Evolutionary conservation across 1,140 invertebrate genomes (phyloP).

Genomic region (Ectropis grisescens): DNA sequence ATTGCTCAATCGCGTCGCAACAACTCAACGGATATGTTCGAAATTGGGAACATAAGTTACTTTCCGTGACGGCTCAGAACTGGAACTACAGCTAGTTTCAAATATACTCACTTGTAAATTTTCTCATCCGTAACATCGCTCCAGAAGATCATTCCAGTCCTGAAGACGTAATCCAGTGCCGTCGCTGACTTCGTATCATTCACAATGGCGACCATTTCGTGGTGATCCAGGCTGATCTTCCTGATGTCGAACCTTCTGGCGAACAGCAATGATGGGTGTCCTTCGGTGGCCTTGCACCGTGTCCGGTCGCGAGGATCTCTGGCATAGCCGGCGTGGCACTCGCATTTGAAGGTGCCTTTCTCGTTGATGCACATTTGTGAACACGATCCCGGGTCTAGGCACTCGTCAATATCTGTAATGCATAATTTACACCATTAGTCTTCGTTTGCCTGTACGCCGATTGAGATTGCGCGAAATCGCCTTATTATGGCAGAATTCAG

Average conservation of each 20-base stretch:
- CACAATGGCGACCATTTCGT: slow-evolving; percentile 90
- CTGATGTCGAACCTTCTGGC: slow-evolving; percentile 89
- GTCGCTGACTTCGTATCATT: slow-evolving; percentile 90
- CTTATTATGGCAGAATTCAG: too few relatives aligned
- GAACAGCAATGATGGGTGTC: slow-evolving; percentile 87
- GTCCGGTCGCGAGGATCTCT: slow-evolving; percentile 86
- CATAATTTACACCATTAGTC: too few relatives aligned
- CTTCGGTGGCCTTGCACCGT: slow-evolving; percentile 89
- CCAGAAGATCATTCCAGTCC: slow-evolving; percentile 95
- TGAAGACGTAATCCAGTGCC: slow-evolving; percentile 90
- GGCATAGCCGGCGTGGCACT: slow-evolving; percentile 89
- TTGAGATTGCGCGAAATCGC: too few relatives aligned
- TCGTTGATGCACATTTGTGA: slow-evolving; percentile 94
- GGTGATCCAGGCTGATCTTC: slow-evolving; percentile 90
- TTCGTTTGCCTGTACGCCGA: too few relatives aligned
- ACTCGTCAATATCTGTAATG: slow-evolving; percentile 92
- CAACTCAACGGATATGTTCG: too few relatives aligned
- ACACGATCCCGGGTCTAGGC: slow-evolving; percentile 87
- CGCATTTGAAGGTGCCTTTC: slow-evolving; percentile 93
- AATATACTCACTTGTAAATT: slow-evolving; percentile 90
- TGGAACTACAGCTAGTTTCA: too few relatives aligned
- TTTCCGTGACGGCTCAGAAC: too few relatives aligned
- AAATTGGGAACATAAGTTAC: too few relatives aligned
- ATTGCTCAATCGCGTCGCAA: too few relatives aligned
- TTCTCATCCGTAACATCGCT: slow-evolving; percentile 91